These are phyloP conservation scores for Nymphalis io DNA, from an alignment of 1,140 invertebrate species.

Conservation along the genomic window DNA sequence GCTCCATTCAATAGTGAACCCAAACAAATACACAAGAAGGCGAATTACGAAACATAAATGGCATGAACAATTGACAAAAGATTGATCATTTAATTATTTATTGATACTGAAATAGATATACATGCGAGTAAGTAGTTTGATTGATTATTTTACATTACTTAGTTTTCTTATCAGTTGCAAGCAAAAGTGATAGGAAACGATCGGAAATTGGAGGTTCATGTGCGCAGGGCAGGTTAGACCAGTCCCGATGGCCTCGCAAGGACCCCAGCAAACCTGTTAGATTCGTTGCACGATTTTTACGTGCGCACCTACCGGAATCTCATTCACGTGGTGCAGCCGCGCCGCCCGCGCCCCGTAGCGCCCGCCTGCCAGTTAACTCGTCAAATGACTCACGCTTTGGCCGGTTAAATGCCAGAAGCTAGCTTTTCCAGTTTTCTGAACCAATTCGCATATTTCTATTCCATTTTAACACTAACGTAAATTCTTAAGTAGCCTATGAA, in stretches of 20 bases:
- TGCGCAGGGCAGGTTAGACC: conserved; percentile 79
- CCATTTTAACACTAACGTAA: conserved; percentile 47
- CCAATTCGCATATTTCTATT: conserved; percentile 70
- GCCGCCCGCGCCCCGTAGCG: conserved; percentile 53
- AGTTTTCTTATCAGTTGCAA: conserved; percentile 38
- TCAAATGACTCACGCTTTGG: conserved; percentile 76
- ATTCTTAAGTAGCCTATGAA: conserved; percentile 44
- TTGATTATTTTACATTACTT: conserved; percentile 34
- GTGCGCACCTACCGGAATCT: conserved; percentile 79
- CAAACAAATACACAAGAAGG: conserved; percentile 68
- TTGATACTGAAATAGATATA: conserved; percentile 45
- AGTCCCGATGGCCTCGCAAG: conserved; percentile 79
- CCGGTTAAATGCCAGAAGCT: conserved; percentile 76
- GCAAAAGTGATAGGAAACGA: conserved; percentile 72
- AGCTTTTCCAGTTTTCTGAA: conserved; percentile 77
- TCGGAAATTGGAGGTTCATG: conserved; percentile 77
- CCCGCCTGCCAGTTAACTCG: conserved; percentile 72
- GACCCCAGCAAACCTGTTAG: conserved; percentile 80
- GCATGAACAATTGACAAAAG: conserved; percentile 63
- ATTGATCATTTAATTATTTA: conserved; percentile 71
- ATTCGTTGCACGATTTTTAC: conserved; percentile 81
- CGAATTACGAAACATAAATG: conserved; percentile 68
- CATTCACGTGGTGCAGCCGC: conserved; percentile 76
- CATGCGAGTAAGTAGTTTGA: conserved; percentile 38
- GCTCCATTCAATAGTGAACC: conserved; percentile 62